Base-by-base conservation (phyloP, 2,113 vertebrate species). In the Plectropomus leopardus region DNA sequence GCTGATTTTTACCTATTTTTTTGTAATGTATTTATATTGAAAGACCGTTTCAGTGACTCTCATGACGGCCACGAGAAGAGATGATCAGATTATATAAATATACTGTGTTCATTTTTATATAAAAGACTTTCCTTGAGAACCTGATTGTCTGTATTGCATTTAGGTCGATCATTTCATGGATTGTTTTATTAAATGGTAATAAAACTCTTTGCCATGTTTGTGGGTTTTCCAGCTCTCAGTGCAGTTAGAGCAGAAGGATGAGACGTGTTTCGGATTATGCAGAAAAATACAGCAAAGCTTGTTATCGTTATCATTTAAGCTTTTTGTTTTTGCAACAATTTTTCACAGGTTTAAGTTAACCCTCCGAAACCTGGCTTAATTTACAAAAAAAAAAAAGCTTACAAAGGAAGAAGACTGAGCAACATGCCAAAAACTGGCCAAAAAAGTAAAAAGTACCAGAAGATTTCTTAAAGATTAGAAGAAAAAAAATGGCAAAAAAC, bases 21-120 rank as follows among this genome's bases (percentile, higher is more conserved):
- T 94, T 92, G 84, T 93, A 91, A 90, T 70, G 72, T 88, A 82
- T 92, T 89, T 91, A 83, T 91, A 90, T 88, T 66, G 67, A 84
- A 83, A 89, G 67, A 78, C 42, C 24, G 50, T 82, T 79, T 87
- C 63, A 80, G 66, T 73, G 73, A 85, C 63, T 85, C 63, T 63
- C 48, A 71, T 71, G 66, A 60, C 13, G 30, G 80, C 64, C 83
- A 86, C 76, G 70, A 74, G 34, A 70, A 23, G 28, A 82, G 78
- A 73, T 48, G 72, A 85, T 85, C 44, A 83, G 75, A 84, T 79
- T 23, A 84, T 76, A 75, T 85, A 61, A 73, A 81, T 64, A 79
- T 65, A 81, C 47, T 70, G 36, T 83, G 76, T 82, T 81, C 14
- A 81, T 75, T 92, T 88, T 92, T 89, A 86, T 86, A 90, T 86